Percentiles rank a stretch among this genome's conserved stretches.
Conservation (phyloP, 1,140 invertebrate genomes). For the Plutomurus gul region DNA sequence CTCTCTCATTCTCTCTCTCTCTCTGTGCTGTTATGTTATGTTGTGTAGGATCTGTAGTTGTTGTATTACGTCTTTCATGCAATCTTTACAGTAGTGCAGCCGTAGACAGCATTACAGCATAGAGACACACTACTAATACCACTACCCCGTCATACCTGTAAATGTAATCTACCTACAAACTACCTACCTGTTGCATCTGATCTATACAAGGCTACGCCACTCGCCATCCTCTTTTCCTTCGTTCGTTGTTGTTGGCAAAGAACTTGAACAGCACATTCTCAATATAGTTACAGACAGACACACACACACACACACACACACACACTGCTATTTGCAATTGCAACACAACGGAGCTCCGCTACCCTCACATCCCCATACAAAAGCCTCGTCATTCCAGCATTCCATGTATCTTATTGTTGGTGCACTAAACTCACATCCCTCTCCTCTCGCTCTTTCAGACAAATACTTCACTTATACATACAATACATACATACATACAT, state of each 20-base stretch:
- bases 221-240: neutral
- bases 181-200: neutral
- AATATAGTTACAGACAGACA: no score
- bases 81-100: slow-evolving; percentile 14
- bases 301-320: no score
- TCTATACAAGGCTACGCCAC: neutral
- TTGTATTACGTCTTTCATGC: neutral
- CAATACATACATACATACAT: no score
- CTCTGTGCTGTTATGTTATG: neutral
- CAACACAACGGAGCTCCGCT: slow-evolving; percentile 9
- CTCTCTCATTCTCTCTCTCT: no score
- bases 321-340: neutral
- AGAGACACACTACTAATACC: neutral
- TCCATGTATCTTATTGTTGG: neutral
- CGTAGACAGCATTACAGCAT: neutral
- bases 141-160: neutral
- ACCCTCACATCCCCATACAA: neutral
- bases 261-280: no score
- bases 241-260: neutral
- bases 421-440: neutral
- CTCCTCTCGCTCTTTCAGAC: neutral
- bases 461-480: neutral
- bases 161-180: neutral
- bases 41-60: neutral
- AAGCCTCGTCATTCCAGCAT: neutral